Percentiles rank a stretch among this genome's conserved stretches.
Conservation (phyloP, 1,140 invertebrate species). For the Coenobita brevimanus region DNA sequence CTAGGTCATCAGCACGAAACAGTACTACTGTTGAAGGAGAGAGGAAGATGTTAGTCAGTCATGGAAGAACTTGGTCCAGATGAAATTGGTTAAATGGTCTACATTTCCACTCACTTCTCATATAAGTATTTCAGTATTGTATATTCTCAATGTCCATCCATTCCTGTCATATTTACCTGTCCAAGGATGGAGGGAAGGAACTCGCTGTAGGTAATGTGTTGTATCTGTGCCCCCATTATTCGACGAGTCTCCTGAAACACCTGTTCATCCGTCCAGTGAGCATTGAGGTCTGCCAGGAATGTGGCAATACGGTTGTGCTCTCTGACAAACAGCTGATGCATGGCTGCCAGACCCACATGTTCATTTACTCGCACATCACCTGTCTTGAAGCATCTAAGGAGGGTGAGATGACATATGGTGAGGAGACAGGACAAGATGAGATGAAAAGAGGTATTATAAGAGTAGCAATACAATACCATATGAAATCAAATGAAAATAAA, state of each 20-base stretch:
- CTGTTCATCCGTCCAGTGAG: conserved; percentile 74
- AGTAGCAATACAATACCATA: not conserved
- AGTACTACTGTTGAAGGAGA: too few relatives aligned
- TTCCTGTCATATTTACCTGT: too few relatives aligned
- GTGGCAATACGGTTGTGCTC: conserved; percentile 77
- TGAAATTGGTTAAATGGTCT: too few relatives aligned
- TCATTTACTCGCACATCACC: conserved; percentile 82
- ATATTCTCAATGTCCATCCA: too few relatives aligned
- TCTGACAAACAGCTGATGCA: conserved; percentile 77
- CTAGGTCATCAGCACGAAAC: too few relatives aligned
- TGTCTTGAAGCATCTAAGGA: conserved; percentile 76
- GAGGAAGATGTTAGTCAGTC: too few relatives aligned
- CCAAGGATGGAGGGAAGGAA: conserved; percentile 77
- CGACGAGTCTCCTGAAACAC: conserved; percentile 76
- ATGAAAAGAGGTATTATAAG: not conserved
- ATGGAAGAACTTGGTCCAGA: too few relatives aligned
- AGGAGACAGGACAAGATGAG: not conserved
- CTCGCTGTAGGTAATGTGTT: conserved; percentile 77
- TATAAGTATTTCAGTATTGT: too few relatives aligned
- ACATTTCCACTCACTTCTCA: too few relatives aligned
- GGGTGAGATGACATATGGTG: not conserved
- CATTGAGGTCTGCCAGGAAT: conserved; percentile 71
- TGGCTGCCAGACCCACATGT: conserved; percentile 76
- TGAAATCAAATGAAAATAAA: too few relatives aligned
- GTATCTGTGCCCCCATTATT: conserved; percentile 75